These are phyloP conservation scores for Neotoxoptera formosana DNA, from an alignment of 1,140 invertebrate genomes.

Conservation along the genomic window DNA sequence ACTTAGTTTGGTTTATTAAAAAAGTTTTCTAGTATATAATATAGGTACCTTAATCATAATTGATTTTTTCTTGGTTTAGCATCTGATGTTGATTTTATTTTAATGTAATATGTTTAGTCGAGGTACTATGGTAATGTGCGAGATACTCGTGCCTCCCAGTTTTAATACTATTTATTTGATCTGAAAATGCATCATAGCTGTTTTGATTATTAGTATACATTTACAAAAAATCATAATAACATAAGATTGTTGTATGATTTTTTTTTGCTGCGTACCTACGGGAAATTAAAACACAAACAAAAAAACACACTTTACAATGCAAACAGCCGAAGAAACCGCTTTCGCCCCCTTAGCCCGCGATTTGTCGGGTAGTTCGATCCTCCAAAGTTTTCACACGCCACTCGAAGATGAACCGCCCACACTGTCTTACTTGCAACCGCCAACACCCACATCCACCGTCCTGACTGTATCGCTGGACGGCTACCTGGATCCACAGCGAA, in stretches of 20 bases:
- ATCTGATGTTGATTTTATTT: not conserved
- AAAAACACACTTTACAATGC: not conserved
- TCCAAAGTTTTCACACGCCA: constrained; percentile 74
- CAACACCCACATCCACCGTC: constrained; percentile 83
- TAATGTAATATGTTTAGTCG: not conserved
- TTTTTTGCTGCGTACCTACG: not conserved
- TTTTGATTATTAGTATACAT: not conserved
- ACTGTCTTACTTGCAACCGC: constrained; percentile 69
- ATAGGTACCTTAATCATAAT: no score
- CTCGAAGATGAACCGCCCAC: constrained; percentile 65
- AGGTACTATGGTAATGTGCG: not conserved
- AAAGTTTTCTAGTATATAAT: not conserved
- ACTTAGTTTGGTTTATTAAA: not conserved
- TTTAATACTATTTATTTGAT: not conserved
- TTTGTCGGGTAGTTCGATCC: constrained; percentile 68
- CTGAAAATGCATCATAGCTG: not conserved
- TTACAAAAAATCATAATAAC: not conserved
- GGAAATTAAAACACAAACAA: not conserved
- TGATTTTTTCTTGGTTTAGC: not conserved
- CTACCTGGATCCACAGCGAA: constrained; percentile 80
- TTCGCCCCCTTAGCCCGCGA: constrained; percentile 65
- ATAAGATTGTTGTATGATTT: not conserved
- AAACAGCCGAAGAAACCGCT: not conserved
- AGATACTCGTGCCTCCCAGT: not conserved
- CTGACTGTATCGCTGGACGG: constrained; percentile 84